Conservation (phyloP, 2,888 invertebrate genomes). For the Tachina lurida region DNA sequence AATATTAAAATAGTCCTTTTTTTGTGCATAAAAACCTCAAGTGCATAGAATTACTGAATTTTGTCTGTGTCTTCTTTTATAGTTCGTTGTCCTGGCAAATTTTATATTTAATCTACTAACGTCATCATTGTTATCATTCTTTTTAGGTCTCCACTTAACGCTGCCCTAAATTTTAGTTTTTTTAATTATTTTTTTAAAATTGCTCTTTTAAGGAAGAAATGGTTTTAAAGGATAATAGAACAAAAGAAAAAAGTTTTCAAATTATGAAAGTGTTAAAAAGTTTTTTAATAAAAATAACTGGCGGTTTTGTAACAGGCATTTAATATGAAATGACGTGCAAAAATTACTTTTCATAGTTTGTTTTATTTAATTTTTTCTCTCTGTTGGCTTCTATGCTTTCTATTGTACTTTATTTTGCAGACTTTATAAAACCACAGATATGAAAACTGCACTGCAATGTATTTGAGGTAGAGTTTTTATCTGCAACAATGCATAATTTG, state of each 20-base stretch:
- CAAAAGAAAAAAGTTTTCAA: neutral
- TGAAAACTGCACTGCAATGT: slow-evolving; percentile 26
- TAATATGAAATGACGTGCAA: slow-evolving; percentile 56
- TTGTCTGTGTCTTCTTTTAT: slow-evolving; percentile 4
- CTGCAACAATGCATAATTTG: neutral
- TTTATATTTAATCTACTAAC: neutral
- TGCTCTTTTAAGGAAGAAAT: slow-evolving; percentile 6
- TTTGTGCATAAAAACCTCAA: slow-evolving; percentile 47
- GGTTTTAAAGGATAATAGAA: neutral
- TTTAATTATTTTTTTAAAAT: neutral
- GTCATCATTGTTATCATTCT: neutral
- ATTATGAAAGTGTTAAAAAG: slow-evolving; percentile 40
- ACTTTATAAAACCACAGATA: neutral
- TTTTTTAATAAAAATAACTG: slow-evolving; percentile 70
- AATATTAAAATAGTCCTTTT: slow-evolving; percentile 33
- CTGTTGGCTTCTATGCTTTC: slow-evolving; percentile 7
- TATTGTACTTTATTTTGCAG: neutral
- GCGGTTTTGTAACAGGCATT: slow-evolving; percentile 60
- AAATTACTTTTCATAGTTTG: slow-evolving; percentile 54
- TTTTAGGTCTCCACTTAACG: slow-evolving; percentile 20
- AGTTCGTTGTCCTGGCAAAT: slow-evolving; percentile 14
- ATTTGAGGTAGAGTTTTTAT: slow-evolving; percentile 1
- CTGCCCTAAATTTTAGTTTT: neutral
- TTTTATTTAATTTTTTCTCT: slow-evolving; percentile 27
- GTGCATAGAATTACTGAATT: slow-evolving; percentile 61